A percentile compares a stretch with the other conserved stretches of the same genome.
phyloP scores from a whole-genome alignment of 2,888 invertebrate genomes.

The Parasteatoda lunata region DNA sequence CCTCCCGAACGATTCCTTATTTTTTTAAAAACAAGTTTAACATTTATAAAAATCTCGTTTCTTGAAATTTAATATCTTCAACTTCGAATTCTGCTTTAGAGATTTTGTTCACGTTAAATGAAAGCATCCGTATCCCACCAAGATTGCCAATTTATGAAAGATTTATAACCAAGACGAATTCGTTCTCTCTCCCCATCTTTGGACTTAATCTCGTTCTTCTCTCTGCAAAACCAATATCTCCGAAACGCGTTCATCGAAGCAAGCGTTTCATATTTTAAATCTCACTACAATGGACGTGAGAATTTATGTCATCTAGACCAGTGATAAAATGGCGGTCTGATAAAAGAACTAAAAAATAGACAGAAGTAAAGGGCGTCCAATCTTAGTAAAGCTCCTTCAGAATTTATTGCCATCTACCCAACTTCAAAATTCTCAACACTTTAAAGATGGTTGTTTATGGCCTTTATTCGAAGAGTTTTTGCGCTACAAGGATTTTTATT shows the following conservation, averaged over 20 bases:
- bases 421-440: conserved; percentile 44
- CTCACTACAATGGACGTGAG: conserved; percentile 4
- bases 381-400: neutral
- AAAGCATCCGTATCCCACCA: neutral
- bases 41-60: no score
- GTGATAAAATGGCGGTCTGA: conserved; percentile 19
- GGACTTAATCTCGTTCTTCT: neutral
- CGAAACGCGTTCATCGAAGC: neutral
- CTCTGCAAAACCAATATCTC: conserved; percentile 2
- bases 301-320: conserved; percentile 20
- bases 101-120: no score
- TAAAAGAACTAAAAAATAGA: conserved; percentile 3
- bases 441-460: conserved; percentile 47
- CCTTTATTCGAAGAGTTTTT: conserved; percentile 47
- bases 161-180: neutral
- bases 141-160: neutral
- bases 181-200: neutral
- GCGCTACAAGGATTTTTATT: conserved; percentile 54
- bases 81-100: no score
- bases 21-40: no score
- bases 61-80: no score
- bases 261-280: conserved; percentile 39
- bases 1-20: no score
- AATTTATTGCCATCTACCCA: conserved; percentile 15
- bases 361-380: neutral